Evolutionary conservation across 2,888 invertebrate genomes (phyloP).

Genomic region (Acleris emargana): DNA sequence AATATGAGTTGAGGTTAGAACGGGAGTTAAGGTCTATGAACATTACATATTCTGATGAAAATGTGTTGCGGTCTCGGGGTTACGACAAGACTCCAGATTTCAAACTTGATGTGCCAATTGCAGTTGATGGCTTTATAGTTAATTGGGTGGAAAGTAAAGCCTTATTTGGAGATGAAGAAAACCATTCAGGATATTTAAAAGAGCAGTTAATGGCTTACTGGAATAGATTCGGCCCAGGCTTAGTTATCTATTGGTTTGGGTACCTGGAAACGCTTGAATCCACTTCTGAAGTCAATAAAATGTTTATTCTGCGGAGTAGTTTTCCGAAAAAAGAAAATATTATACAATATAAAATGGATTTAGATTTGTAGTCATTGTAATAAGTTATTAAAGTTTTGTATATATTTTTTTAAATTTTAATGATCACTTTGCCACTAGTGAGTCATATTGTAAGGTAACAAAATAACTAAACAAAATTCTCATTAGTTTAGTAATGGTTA

Average conservation of each 20-base stretch:
- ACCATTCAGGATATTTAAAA: slow-evolving; percentile 91
- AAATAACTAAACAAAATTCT: too few relatives aligned
- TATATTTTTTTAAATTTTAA: too few relatives aligned
- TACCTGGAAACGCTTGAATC: slow-evolving; percentile 88
- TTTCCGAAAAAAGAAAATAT: slow-evolving; percentile 81
- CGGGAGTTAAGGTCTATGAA: slow-evolving; percentile 81
- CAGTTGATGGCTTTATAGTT: slow-evolving; percentile 92
- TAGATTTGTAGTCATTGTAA: slow-evolving; percentile 41
- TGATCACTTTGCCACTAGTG: too few relatives aligned
- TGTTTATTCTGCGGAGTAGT: slow-evolving; percentile 80
- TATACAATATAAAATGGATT: slow-evolving; percentile 70
- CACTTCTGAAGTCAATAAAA: slow-evolving; percentile 86
- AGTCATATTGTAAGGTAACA: too few relatives aligned
- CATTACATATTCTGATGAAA: slow-evolving; percentile 87
- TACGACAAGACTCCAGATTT: slow-evolving; percentile 98
- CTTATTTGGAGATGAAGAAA: slow-evolving; percentile 93
- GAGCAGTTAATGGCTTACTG: slow-evolving; percentile 95
- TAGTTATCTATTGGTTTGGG: slow-evolving; percentile 98
- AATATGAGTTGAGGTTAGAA: slow-evolving; percentile 91
- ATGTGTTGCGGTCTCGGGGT: slow-evolving; percentile 90
- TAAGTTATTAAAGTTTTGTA: background rate
- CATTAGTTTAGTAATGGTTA: too few relatives aligned
- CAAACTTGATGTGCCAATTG: slow-evolving; percentile 94
- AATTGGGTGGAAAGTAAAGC: slow-evolving; percentile 99
- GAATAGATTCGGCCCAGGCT: slow-evolving; percentile 96